Evolutionary conservation across 2,797 vertebrate species (phyloP).

Genomic region (Karalla daura): DNA sequence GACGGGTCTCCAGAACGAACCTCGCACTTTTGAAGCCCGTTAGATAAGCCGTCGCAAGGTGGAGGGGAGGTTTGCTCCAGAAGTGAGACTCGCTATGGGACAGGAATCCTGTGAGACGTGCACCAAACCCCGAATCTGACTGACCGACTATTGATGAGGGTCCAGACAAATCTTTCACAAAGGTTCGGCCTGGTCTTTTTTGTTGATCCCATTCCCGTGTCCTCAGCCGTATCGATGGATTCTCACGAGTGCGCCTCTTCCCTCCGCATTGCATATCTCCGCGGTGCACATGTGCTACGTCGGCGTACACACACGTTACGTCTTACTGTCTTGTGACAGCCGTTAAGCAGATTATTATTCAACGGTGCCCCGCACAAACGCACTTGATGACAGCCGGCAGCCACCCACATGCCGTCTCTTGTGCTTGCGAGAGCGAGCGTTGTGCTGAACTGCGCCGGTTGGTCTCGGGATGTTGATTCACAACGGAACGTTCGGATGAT

Average conservation of each 20-base stretch:
- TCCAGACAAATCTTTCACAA: constrained; percentile 70
- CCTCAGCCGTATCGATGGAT: constrained; percentile 47
- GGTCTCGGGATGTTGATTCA: constrained; percentile 42
- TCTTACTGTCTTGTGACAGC: constrained; percentile 62
- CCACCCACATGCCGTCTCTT: constrained; percentile 62
- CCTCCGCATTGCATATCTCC: constrained; percentile 19
- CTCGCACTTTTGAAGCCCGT: neutral
- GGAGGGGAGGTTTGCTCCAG: constrained; percentile 33
- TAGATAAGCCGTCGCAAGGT: neutral
- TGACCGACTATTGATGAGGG: constrained; percentile 57
- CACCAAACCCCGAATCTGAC: constrained; percentile 46
- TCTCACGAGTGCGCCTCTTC: constrained; percentile 17
- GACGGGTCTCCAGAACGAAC: neutral
- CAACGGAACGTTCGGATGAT: constrained; percentile 38
- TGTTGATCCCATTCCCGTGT: constrained; percentile 51
- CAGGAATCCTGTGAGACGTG: constrained; percentile 36
- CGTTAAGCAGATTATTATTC: constrained; percentile 73
- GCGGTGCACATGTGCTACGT: constrained; percentile 48
- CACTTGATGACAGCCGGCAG: constrained; percentile 54
- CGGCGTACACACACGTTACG: too few species aligned
- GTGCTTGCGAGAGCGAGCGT: constrained; percentile 36
- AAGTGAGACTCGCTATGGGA: constrained; percentile 24
- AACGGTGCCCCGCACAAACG: constrained; percentile 59
- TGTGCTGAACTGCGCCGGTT: constrained; percentile 40
- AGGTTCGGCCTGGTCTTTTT: constrained; percentile 44